Evolutionary conservation across 2,888 invertebrate genomes (phyloP), one percentile per base, ranked within the genome.

Genomic region (Leistus spinibarbis): DNA sequence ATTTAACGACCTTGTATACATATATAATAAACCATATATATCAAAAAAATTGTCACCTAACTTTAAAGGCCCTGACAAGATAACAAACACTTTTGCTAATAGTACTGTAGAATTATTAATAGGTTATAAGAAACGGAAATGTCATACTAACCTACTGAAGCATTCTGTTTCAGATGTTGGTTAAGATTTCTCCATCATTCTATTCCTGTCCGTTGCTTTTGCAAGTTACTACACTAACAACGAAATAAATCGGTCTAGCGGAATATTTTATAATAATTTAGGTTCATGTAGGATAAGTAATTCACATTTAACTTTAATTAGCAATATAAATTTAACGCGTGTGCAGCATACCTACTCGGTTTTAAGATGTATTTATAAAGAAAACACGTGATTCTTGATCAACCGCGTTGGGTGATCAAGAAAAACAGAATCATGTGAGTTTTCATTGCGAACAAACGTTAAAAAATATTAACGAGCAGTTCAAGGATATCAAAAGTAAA

Each of bases 1-100:
- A 66, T 27, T 78, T 16, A 77, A 77, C 54, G 80, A 80, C 60
- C 1, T 66, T 67, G 80, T 80, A 20, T 78, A 69, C 17, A 16
- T 79, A 5, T 10, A 75, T 64, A 76, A 76, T 20, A 76, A 71
- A 19, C 40, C 54, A 60, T 4, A 71, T 63, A 24, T 27, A 66
- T 5, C 62, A 57, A 76, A 76, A 62, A 76, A 76, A 40, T 23
- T 76, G 22, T 22, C 63, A 2, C 66, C 71, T n/a, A 72, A 72
- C 53, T 76, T 76, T 62, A 76, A 76, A 68, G 68, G 73, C 0
- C 76, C 73, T n/a, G 72, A 66, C 63, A 71, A 71, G 67, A 71
- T 76, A 13, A 67, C 17, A 17, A 19, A 60, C 4, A 53, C 16
- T 13, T 66, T 66, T 60, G 53, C 65, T 10, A 76, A 76, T 22